Evolutionary conservation across 2,113 vertebrate genomes (phyloP).

Genomic region (Brachyhypopomus gauderio): DNA sequence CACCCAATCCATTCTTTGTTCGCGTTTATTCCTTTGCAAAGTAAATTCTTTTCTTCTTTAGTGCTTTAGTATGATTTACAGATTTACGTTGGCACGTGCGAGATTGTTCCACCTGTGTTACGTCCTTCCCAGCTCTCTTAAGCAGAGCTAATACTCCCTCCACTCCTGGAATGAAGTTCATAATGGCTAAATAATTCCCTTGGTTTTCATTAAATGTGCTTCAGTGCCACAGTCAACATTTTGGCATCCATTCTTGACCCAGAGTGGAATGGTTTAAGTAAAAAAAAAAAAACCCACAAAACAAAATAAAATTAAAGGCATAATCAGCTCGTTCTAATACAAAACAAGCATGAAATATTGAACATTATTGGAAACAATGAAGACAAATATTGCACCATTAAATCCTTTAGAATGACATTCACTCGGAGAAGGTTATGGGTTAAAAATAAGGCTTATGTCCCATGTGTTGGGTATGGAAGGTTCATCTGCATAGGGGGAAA

Average conservation of each 20-base stretch:
- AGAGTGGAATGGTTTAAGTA: not conserved
- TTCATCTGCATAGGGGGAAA: conserved; percentile 53
- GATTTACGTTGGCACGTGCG: conserved; percentile 61
- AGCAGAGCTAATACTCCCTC: conserved; percentile 6
- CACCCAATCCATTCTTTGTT: conserved; percentile 52
- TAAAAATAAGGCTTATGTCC: conserved; percentile 52
- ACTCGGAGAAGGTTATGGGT: conserved; percentile 21
- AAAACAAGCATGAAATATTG: conserved; percentile 22
- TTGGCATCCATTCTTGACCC: conserved; percentile 54
- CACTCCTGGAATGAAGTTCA: conserved; percentile 38
- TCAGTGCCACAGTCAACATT: conserved; percentile 54
- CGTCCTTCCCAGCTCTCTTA: conserved; percentile 17
- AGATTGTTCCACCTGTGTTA: conserved; percentile 23
- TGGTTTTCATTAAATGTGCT: conserved; percentile 69
- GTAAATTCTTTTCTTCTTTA: conserved; percentile 54
- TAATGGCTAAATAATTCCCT: conserved; percentile 71
- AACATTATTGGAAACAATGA: conserved; percentile 26
- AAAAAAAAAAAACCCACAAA: conserved; percentile 6
- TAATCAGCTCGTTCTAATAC: not conserved
- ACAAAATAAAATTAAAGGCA: conserved; percentile 48
- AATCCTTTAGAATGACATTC: conserved; percentile 45
- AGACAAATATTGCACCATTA: conserved; percentile 42
- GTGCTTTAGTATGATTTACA: conserved; percentile 66
- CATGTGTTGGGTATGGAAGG: conserved; percentile 26
- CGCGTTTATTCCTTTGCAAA: conserved; percentile 52